Percentiles rank a stretch among this genome's conserved stretches.
Evolutionary conservation across 2,113 vertebrate species (phyloP).

Genomic region (Platysternon megacephalum): DNA sequence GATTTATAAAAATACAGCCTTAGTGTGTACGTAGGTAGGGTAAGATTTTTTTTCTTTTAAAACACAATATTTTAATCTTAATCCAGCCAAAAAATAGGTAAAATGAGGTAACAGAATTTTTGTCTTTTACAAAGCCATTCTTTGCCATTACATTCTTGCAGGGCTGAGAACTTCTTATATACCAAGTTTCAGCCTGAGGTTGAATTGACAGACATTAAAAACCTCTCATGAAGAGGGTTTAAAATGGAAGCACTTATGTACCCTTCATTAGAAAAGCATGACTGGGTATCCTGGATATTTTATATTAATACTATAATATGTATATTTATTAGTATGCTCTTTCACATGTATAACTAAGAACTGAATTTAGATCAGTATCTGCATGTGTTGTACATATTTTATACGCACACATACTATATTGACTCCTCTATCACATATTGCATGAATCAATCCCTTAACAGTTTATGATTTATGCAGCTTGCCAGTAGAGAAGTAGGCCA

Average conservation of each 20-base stretch:
- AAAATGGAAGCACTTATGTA: conserved; percentile 15
- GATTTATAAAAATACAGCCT: neutral
- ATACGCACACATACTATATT: neutral
- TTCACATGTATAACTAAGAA: neutral
- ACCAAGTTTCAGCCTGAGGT: neutral
- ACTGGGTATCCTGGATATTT: neutral
- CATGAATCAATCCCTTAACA: conserved; percentile 54
- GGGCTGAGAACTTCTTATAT: neutral
- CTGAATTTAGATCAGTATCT: neutral
- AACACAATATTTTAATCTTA: neutral
- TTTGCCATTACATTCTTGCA: neutral
- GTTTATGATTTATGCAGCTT: conserved; percentile 80
- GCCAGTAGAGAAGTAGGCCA: conserved; percentile 80
- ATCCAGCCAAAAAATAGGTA: neutral
- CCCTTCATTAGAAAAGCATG: neutral
- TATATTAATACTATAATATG: neutral
- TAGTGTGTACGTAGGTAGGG: neutral
- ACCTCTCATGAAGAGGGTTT: neutral
- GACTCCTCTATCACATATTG: conserved; percentile 36
- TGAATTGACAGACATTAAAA: neutral
- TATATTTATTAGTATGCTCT: neutral
- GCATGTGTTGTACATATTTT: neutral
- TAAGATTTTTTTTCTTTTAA: neutral
- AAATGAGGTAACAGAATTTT: neutral
- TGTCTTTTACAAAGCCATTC: neutral